phyloP scores from a whole-genome alignment of 2,797 vertebrate species.

The Propithecus perrieri region DNA sequence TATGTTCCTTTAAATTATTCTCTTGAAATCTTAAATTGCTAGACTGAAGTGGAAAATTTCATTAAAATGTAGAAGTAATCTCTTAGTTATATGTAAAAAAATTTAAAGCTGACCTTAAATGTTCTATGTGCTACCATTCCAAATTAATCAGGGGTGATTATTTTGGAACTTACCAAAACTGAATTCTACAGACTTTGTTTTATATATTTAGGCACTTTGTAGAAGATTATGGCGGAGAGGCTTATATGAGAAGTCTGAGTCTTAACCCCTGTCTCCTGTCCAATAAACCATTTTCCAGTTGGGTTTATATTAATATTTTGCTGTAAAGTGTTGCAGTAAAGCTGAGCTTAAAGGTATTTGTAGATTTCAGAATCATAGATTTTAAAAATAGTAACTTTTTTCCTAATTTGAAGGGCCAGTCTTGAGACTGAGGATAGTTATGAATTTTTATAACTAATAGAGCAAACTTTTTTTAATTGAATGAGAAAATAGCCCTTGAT shows the following conservation, averaged over 20 bases:
- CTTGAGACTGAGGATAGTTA: not conserved
- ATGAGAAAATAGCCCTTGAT: not conserved
- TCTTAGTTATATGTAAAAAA: not conserved
- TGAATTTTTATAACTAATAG: not conserved
- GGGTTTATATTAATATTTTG: not conserved
- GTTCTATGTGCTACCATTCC: not conserved
- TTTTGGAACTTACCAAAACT: not conserved
- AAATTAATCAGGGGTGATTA: not conserved
- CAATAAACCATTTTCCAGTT: not conserved
- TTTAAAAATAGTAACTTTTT: not conserved
- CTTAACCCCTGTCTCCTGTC: not conserved
- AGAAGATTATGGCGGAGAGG: not conserved
- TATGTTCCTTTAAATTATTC: not conserved
- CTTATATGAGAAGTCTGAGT: not conserved
- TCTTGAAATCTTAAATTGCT: slow-evolving; percentile 23
- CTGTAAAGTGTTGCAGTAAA: not conserved
- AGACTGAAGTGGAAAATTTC: not conserved
- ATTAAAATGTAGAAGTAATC: not conserved
- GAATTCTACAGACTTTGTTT: not conserved
- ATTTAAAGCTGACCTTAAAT: not conserved
- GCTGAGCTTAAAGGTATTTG: not conserved
- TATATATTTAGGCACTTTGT: not conserved
- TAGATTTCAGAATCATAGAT: not conserved
- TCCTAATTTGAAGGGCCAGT: not conserved
- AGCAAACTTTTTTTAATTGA: not conserved